phyloP scores from a whole-genome alignment of 2,888 invertebrate species.

The Chaitophorus viminalis region DNA sequence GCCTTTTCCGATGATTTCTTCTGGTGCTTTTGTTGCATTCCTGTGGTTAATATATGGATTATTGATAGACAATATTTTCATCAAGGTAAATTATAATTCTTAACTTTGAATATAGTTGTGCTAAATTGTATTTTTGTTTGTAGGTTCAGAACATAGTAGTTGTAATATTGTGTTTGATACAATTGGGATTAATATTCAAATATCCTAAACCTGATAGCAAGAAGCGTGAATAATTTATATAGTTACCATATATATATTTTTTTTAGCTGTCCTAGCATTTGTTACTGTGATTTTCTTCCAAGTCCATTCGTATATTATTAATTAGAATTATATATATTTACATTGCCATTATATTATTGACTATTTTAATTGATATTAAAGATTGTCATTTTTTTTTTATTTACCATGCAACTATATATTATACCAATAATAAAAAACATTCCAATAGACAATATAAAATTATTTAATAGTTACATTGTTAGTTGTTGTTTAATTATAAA shows the following conservation, averaged over 20 bases:
- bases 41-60: constrained; percentile 88
- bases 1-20: constrained; percentile 88
- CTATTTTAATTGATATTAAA: constrained; percentile 4
- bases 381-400: background rate
- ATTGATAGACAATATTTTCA: constrained; percentile 79
- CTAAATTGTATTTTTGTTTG: constrained; percentile 66
- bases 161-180: constrained; percentile 72
- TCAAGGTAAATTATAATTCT: constrained; percentile 70
- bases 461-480: background rate
- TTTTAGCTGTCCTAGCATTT: background rate
- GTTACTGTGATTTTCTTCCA: constrained; percentile 31
- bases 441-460: constrained; percentile 34
- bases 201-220: constrained; percentile 70
- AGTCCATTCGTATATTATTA: background rate
- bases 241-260: constrained; percentile 7
- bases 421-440: constrained; percentile 35
- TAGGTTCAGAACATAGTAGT: constrained; percentile 80
- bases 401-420: background rate
- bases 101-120: constrained; percentile 66
- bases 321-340: background rate
- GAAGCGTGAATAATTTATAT: constrained; percentile 40
- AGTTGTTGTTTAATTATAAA: background rate
- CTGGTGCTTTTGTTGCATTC: constrained; percentile 81
- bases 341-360: constrained; percentile 27
- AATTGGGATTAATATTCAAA: constrained; percentile 76